Conservation (phyloP, 2,888 invertebrate genomes). For the Andrena hattorfiana region DNA sequence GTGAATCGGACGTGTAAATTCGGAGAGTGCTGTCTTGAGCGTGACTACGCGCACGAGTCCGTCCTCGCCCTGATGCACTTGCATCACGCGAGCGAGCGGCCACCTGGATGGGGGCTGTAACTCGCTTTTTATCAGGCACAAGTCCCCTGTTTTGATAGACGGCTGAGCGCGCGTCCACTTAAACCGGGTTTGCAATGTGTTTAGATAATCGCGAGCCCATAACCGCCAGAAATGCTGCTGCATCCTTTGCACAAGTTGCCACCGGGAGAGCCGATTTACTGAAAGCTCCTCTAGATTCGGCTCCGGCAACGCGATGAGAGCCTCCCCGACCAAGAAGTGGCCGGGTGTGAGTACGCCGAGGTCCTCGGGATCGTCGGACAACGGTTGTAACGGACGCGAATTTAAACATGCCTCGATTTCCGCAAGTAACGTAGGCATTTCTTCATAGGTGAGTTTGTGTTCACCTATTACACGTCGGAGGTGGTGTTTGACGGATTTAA, state of each 20-base stretch:
- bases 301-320: background rate
- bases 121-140: too few relatives aligned
- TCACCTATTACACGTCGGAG: background rate
- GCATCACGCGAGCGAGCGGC: too few relatives aligned
- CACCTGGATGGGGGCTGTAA: too few relatives aligned
- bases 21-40: background rate
- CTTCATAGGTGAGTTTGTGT: background rate
- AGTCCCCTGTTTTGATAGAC: too few relatives aligned
- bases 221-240: conserved; percentile 1
- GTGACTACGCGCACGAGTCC: too few relatives aligned
- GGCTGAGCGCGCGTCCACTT: background rate
- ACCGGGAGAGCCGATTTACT: background rate
- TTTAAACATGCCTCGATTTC: background rate
- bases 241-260: background rate
- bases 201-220: background rate
- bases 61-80: too few relatives aligned
- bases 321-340: conserved; percentile 4
- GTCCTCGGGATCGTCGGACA: too few relatives aligned
- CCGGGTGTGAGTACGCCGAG: too few relatives aligned
- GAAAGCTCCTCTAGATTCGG: background rate
- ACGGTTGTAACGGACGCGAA: background rate
- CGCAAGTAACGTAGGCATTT: background rate
- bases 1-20: background rate
- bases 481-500: conserved; percentile 16
- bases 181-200: background rate